Base-by-base conservation (phyloP, 2,797 vertebrate species). In the Scolopax bukidnonensis region DNA sequence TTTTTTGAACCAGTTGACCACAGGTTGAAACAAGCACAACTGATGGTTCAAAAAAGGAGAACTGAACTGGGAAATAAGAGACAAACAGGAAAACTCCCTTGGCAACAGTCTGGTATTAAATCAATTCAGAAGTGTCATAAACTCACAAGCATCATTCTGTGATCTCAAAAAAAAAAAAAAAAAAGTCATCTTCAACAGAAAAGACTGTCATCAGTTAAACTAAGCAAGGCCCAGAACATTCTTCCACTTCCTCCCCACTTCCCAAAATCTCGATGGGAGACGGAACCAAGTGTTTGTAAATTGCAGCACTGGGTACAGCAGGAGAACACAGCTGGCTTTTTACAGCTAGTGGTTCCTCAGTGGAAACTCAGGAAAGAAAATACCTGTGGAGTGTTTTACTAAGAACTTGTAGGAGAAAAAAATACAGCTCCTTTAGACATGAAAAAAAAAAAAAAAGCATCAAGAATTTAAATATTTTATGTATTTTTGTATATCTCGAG, bases 181-280 rank as follows among this genome's bases (percentile, higher is more conserved):
- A 36, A 36, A 36, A 59, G 67, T 12, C 1, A 45, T 10, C 18
- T 64, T 76, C 38, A 89, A 69, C 7, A 87, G 53, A 69, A 71
- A 38, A 61, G 59, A 40, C 30, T 33, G 32, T 6, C 5, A 54
- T 7, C 43, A 54, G 24, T 50, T 67, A 63, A 53, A 41, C 38
- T 36, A 65, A 50, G 16, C 33, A 36, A 61, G 53, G 24, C 13
- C 18, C 57, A 51, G 83, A 81, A 50, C 16, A 57, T 70, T 74
- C 61, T 81, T 65, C 33, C 3, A n/a, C 12, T 68, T 82, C 63
- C 32, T 53, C 8, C 12, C 12, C 10, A 3, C 16, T 28, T 69
- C 36, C 18, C 8, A 53, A 65, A 87, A 53, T 33, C n/a, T 81
- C 0, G 0, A 9, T 16, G 13, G 24, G 30, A 64, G 60, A 64